These are phyloP conservation scores for Prostheceraeus crozeri DNA, from an alignment of 2,888 invertebrate genomes.

Conservation along the genomic window DNA sequence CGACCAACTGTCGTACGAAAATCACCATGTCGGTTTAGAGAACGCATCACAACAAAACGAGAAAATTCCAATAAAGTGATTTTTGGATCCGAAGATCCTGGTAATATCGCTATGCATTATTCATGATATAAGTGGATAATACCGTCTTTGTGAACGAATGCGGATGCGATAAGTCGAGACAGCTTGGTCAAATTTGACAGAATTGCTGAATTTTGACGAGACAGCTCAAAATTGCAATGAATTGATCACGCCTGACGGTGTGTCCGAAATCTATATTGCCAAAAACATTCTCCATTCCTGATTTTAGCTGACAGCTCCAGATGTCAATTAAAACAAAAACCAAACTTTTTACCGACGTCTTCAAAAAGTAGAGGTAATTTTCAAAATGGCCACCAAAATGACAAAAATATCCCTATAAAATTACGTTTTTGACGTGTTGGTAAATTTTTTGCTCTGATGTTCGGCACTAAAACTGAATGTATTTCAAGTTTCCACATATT, in stretches of 20 bases:
- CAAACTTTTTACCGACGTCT: too few species aligned
- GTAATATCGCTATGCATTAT: constrained; percentile 5
- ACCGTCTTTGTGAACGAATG: constrained; percentile 10
- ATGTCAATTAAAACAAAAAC: too few species aligned
- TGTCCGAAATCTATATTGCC: too few species aligned
- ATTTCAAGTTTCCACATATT: too few species aligned
- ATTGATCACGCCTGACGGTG: not conserved
- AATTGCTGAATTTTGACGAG: constrained; percentile 30
- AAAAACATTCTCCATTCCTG: too few species aligned
- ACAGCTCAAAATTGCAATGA: not conserved
- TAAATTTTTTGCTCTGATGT: too few species aligned
- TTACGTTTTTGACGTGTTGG: too few species aligned
- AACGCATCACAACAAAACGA: not conserved
- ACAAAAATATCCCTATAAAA: too few species aligned
- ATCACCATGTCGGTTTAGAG: not conserved
- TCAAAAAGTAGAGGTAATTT: too few species aligned
- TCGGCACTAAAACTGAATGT: too few species aligned
- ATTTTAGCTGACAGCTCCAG: too few species aligned
- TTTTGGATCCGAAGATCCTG: not conserved
- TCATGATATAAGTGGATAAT: constrained; percentile 1
- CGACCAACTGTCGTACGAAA: not conserved
- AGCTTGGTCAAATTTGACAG: constrained; percentile 35
- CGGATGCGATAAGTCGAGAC: constrained; percentile 2
- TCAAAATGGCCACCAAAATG: too few species aligned
- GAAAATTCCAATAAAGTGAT: not conserved